Base-by-base conservation (phyloP, 2,113 vertebrate species). In the Typhlomys cinereus region DNA sequence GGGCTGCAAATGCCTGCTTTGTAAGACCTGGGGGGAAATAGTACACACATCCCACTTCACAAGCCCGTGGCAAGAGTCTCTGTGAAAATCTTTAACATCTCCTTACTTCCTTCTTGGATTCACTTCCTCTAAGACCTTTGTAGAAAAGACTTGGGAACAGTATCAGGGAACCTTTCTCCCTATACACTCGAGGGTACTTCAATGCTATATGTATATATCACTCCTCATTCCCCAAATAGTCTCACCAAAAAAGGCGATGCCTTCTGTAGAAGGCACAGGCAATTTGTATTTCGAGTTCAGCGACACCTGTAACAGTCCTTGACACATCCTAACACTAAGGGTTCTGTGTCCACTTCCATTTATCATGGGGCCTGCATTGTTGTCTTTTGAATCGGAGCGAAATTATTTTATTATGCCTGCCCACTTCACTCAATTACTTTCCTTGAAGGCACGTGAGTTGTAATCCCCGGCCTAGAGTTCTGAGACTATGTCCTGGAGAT, bases 391-490 rank as follows among this genome's bases (percentile, higher is more conserved):
- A 66, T 67, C 0, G 6, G 12, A 54, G 88, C 39, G 74, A 92
- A 95, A 89, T 75, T 44, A 92, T 88, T 94, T 83, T 92, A 91
- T 95, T 88, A 71, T 21, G 70, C 54, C 61, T 91, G 69, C 83
- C 61, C 34, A 34, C 44, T 92, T 81, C 91, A 73, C 89, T 90
- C 92, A 52, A 21, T 93, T 64, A 93, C 85, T 92, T 84, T 48
- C 89, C 86, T 94, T 76, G 83, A 93, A 96, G 92, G 91, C 62
- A 84, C 90, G 59, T 86, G 91, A 62, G 76, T 76, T 83, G 89
- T 80, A 84, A 93, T 94, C 94, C 86, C 89, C 48, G 59, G 88
- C 59, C 90, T 90, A 62, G 84, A 92, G 81, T 91, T 88, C 82
- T 52, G 59, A 79, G 78, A 93, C 27, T 46, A n/a, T 7, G 73